A percentile compares a stretch with the other conserved stretches of the same genome.
Evolutionary conservation across 2,888 invertebrate genomes (phyloP).

Genomic region (Andrena marginata): DNA sequence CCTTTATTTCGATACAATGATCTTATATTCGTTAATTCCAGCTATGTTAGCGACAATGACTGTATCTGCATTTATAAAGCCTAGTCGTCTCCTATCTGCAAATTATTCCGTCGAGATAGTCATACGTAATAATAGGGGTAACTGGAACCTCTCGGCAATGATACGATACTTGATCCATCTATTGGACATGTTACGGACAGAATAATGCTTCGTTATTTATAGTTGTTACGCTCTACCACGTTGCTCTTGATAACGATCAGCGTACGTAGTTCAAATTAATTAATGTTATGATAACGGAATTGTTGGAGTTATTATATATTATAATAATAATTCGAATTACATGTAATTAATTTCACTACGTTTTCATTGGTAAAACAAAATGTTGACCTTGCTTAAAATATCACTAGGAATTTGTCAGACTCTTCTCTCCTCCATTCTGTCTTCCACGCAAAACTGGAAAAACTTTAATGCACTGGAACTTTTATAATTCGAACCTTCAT

Average conservation of each 20-base stretch:
- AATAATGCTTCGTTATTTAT: conserved; percentile 48
- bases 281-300: not conserved
- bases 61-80: conserved; percentile 23
- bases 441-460: no score
- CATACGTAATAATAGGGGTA: conserved; percentile 39
- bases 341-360: no score
- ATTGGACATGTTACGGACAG: conserved; percentile 38
- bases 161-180: conserved; percentile 47
- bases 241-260: conserved; percentile 18
- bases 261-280: not conserved
- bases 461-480: no score
- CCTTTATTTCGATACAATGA: no score
- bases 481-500: no score
- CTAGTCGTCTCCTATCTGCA: conserved; percentile 27
- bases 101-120: conserved; percentile 43
- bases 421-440: no score
- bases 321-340: no score
- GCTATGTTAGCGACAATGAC: conserved; percentile 22
- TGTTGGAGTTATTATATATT: no score
- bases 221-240: not conserved
- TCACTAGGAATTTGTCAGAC: no score
- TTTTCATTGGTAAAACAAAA: no score
- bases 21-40: no score
- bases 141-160: conserved; percentile 47
- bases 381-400: no score